Evolutionary conservation across 1,140 invertebrate genomes (phyloP), one percentile per base, ranked within the genome.

Genomic region (Nephila pilipes): DNA sequence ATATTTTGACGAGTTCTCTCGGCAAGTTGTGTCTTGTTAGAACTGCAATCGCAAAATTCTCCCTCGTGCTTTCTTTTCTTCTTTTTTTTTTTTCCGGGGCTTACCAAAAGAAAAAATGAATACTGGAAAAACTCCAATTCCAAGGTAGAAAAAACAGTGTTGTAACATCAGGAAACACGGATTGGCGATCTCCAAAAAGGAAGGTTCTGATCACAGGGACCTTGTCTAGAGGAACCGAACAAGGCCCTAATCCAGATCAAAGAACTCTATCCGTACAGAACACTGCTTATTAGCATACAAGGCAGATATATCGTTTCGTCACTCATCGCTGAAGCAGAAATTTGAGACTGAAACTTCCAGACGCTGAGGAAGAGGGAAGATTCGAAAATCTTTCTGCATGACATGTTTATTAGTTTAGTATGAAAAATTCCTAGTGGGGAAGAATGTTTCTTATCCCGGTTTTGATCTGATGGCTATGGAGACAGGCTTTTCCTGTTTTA

Each of bases 291-390:
- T 75, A 75, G 69, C 69, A 75, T 75, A 75, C 69, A 75, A 36
- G 69, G 69, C 69, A 75, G 29, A 75, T 75, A 36, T 75, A 75
- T 75, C 69, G 29, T 75, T 75, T 75, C 69, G 69, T 75, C 69
- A 75, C 69, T 75, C 69, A 5, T 3, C 69, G 69, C 29, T 75
- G 69, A 75, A 75, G 69, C 69, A 29, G 69, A 75, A 75, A 75
- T 32, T 36, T 14, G 69, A 75, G 69, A 36, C 69, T 36, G 69
- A 32, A 36, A 36, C 4, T 75, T 75, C 69, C 16, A 75, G 69
- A 75, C 29, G 63, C 22, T 2, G 63, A 65, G 60, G 58, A 60
- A 60, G 58, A n/a, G n/a, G 58, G 25, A 25, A n/a, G 60, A 75
- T 75, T 36, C n/a, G 22, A 5, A n/a, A 25, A 32, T 29, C 29